Conservation (phyloP, 2,888 invertebrate species). For the Metacarcinus magister region DNA sequence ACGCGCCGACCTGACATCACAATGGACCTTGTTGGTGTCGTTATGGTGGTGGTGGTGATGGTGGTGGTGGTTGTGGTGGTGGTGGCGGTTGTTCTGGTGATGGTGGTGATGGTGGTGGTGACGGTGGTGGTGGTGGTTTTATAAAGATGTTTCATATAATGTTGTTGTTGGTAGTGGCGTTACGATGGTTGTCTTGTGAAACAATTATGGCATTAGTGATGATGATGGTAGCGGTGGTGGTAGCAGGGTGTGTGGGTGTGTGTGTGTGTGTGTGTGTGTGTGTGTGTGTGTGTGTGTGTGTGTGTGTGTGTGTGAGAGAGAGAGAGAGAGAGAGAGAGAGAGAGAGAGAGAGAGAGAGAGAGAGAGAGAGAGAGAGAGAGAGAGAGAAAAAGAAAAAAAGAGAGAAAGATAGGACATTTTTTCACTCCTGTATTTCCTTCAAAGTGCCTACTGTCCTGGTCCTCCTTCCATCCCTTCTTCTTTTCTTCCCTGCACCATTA, state of each 20-base stretch:
- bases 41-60: not conserved
- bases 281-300: not conserved
- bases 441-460: too few species aligned
- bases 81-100: not conserved
- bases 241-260: not conserved
- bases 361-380: constrained; percentile 49
- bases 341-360: constrained; percentile 55
- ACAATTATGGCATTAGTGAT: not conserved
- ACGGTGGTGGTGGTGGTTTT: not conserved
- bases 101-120: not conserved
- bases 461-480: too few species aligned
- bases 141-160: too few species aligned
- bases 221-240: not conserved
- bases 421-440: too few species aligned
- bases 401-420: constrained; percentile 46
- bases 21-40: not conserved
- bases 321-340: constrained; percentile 54
- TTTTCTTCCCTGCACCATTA: too few species aligned
- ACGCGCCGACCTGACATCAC: not conserved
- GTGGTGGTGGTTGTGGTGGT: too few species aligned
- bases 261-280: not conserved
- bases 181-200: too few species aligned
- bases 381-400: constrained; percentile 31
- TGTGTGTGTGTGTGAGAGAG: not conserved
- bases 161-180: too few species aligned